These are phyloP conservation scores for Anser brachyrhynchus DNA, from an alignment of 2,113 vertebrate species.

Conservation along the genomic window DNA sequence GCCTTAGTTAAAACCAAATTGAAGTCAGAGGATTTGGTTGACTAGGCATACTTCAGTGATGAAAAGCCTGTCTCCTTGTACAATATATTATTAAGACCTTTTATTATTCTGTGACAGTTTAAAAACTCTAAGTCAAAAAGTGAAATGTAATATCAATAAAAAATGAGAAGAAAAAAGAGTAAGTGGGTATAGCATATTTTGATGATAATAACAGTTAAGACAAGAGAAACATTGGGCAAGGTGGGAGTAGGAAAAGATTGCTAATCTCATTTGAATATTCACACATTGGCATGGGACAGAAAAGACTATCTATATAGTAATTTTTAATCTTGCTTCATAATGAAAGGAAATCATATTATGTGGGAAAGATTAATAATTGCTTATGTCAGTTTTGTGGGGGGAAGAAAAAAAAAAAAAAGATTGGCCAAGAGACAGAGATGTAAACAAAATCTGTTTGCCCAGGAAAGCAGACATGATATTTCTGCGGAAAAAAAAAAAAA, in stretches of 20 bases:
- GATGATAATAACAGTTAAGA: neutral
- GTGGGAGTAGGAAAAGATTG: neutral
- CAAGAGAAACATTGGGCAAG: rapidly evolving
- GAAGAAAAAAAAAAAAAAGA: neutral
- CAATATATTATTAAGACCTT: neutral
- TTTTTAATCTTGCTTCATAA: slow-evolving; percentile 2
- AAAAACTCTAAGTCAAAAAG: neutral
- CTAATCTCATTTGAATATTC: neutral
- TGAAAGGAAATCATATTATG: neutral
- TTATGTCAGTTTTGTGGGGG: neutral
- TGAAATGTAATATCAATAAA: neutral
- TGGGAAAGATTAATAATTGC: neutral
- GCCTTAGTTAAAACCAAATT: neutral
- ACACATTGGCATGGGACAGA: neutral
- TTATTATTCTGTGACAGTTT: slow-evolving; percentile 13
- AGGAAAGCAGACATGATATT: neutral
- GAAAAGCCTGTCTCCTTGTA: neutral
- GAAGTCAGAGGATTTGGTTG: neutral
- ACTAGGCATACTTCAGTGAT: neutral
- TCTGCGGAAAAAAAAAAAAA: neutral
- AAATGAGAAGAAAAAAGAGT: neutral
- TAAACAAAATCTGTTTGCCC: slow-evolving; percentile 10
- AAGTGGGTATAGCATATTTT: neutral
- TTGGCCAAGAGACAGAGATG: neutral
- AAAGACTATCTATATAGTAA: neutral